Evolutionary conservation across 1,140 invertebrate genomes (phyloP).

Genomic region (Trachelipus rathkii): DNA sequence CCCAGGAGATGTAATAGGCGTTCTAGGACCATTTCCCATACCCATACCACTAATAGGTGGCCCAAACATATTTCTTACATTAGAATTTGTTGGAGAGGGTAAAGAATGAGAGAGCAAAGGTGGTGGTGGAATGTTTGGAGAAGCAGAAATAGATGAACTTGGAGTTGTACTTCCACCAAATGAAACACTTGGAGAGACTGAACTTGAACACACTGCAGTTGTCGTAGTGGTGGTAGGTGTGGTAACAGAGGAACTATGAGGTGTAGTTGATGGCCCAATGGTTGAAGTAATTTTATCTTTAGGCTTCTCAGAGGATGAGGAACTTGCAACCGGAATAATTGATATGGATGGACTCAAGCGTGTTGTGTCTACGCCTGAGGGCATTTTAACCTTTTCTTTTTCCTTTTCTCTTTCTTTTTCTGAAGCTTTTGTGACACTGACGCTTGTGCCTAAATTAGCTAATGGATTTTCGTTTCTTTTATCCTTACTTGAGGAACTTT

Average conservation of each 20-base stretch:
- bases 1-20: slow-evolving; percentile 4
- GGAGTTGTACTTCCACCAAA: slow-evolving; percentile 17
- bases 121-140: slow-evolving; percentile 30
- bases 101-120: slow-evolving; percentile 38
- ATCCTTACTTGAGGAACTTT: slow-evolving; percentile 12
- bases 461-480: slow-evolving; percentile 32
- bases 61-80: slow-evolving; percentile 32
- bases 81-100: slow-evolving; percentile 21
- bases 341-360: slow-evolving; percentile 40
- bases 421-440: slow-evolving; percentile 44
- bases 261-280: slow-evolving; percentile 19
- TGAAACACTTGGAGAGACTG: slow-evolving; percentile 20
- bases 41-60: slow-evolving; percentile 29
- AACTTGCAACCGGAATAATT: slow-evolving; percentile 36
- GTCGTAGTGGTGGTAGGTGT: slow-evolving; percentile 4
- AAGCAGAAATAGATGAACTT: slow-evolving; percentile 4
- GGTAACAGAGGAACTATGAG: slow-evolving; percentile 20
- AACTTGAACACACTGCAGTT: not conserved
- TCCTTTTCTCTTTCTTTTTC: slow-evolving; percentile 39
- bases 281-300: slow-evolving; percentile 31
- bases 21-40: slow-evolving; percentile 16
- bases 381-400: slow-evolving; percentile 42
- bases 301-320: slow-evolving; percentile 23
- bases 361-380: slow-evolving; percentile 38
- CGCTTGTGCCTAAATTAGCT: slow-evolving; percentile 32